These are phyloP conservation scores for Sinohyriopsis cumingii DNA, from an alignment of 2,888 invertebrate species.

Conservation along the genomic window DNA sequence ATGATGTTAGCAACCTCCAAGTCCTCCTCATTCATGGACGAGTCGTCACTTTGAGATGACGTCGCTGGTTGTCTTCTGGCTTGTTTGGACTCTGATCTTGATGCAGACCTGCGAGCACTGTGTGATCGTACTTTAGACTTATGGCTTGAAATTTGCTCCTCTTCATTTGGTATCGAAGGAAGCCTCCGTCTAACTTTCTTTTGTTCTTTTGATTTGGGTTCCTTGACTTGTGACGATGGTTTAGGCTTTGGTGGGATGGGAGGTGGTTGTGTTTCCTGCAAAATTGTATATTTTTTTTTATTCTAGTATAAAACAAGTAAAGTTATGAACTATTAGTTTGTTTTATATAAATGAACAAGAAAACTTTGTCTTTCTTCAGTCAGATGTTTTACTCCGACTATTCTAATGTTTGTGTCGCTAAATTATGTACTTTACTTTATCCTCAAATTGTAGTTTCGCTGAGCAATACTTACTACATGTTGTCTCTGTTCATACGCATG, in stretches of 20 bases:
- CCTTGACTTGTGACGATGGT: slow-evolving; percentile 21
- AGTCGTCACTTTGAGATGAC: slow-evolving; percentile 53
- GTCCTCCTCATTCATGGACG: slow-evolving; percentile 62
- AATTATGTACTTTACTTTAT: too few relatives aligned
- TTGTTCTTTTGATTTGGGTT: slow-evolving; percentile 39
- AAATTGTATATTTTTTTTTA: too few relatives aligned
- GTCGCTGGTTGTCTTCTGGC: slow-evolving; percentile 32
- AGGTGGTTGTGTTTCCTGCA: slow-evolving; percentile 1
- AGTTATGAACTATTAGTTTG: too few relatives aligned
- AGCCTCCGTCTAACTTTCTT: slow-evolving; percentile 59
- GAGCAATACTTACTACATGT: too few relatives aligned
- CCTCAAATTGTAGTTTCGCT: too few relatives aligned
- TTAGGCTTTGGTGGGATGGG: slow-evolving; percentile 15
- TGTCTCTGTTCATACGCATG: too few relatives aligned
- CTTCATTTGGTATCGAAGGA: slow-evolving; percentile 60
- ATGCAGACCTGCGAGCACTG: slow-evolving; percentile 31
- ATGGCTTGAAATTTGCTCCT: slow-evolving; percentile 44
- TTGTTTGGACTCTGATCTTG: slow-evolving; percentile 24
- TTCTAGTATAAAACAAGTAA: too few relatives aligned
- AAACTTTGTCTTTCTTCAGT: too few relatives aligned
- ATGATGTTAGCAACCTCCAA: slow-evolving; percentile 58
- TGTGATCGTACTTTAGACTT: slow-evolving; percentile 26
- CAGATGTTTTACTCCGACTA: too few relatives aligned
- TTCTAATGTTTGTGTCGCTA: too few relatives aligned
- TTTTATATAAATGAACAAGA: too few relatives aligned